These are phyloP conservation scores for Athetis lepigone DNA, from an alignment of 2,888 invertebrate genomes.

Conservation along the genomic window DNA sequence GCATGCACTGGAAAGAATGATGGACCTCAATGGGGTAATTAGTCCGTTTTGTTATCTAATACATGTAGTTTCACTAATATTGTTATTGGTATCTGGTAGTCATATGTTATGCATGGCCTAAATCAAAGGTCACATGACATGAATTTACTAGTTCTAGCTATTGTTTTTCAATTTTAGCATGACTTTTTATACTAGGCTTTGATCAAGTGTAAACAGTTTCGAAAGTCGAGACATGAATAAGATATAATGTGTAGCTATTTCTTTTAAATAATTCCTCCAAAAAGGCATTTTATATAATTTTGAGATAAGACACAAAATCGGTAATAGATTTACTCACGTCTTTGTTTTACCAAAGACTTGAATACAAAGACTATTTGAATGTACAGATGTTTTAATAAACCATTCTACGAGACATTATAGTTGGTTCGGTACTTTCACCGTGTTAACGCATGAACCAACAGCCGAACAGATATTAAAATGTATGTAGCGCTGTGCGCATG, in stretches of 20 bases:
- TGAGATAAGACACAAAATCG: neutral
- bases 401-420: constrained; percentile 16
- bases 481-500: constrained; percentile 51
- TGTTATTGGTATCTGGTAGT: constrained; percentile 8
- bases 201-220: neutral
- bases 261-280: neutral
- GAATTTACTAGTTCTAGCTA: constrained; percentile 10
- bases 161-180: constrained; percentile 16
- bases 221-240: neutral
- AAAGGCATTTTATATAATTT: neutral
- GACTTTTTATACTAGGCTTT: constrained; percentile 3
- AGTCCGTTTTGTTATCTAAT: constrained; percentile 61
- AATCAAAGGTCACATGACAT: constrained; percentile 4
- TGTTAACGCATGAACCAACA: constrained; percentile 48
- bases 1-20: constrained; percentile 95
- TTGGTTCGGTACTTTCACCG: constrained; percentile 68
- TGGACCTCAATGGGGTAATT: constrained; percentile 94
- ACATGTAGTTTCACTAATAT: constrained; percentile 15
- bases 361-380: too few relatives aligned
- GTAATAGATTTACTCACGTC: neutral
- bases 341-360: constrained; percentile 8
- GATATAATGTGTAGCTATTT: neutral
- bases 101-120: neutral
- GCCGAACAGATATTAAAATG: constrained; percentile 59
- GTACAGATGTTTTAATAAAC: constrained; percentile 14